Conservation (phyloP, 2,888 invertebrate species). For the Drosophila rubida region DNA sequence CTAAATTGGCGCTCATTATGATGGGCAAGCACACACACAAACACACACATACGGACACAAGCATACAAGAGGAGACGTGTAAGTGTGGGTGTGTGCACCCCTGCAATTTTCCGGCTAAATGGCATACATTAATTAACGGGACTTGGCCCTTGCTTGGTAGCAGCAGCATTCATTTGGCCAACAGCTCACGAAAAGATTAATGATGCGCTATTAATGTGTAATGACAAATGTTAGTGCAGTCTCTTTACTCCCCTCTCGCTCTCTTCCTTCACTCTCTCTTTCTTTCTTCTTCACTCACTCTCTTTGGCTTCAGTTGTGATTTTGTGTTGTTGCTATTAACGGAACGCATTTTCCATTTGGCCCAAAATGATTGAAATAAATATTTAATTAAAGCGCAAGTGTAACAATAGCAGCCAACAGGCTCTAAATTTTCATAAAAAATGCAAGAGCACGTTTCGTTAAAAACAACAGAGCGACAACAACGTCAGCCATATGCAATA, state of each 20-base stretch:
- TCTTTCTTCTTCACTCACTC: neutral
- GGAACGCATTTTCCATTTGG: conserved; percentile 58
- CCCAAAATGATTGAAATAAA: conserved; percentile 72
- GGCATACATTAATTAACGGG: conserved; percentile 80
- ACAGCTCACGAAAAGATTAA: conserved; percentile 80
- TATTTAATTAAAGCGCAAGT: conserved; percentile 78
- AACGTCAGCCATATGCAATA: conserved; percentile 52
- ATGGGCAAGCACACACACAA: conserved; percentile 37
- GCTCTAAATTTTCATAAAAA: conserved; percentile 78
- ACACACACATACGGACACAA: conserved; percentile 17
- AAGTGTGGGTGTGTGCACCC: conserved; percentile 56
- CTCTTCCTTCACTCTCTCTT: neutral
- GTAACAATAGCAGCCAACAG: conserved; percentile 39
- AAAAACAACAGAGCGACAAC: conserved; percentile 30
- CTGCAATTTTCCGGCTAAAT: conserved; percentile 78
- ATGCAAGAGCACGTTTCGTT: conserved; percentile 73
- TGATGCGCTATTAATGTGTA: conserved; percentile 83
- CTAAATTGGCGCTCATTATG: conserved; percentile 77
- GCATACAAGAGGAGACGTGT: neutral
- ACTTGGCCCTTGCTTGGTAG: conserved; percentile 51
- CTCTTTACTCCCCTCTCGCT: conserved; percentile 2
- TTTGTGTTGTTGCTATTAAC: conserved; percentile 21
- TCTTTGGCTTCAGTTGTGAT: conserved; percentile 31
- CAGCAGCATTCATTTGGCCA: conserved; percentile 65
- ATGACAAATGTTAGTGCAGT: conserved; percentile 82